Evolutionary conservation across 1,140 invertebrate species (phyloP).

Genomic region (Hycleus cichorii): DNA sequence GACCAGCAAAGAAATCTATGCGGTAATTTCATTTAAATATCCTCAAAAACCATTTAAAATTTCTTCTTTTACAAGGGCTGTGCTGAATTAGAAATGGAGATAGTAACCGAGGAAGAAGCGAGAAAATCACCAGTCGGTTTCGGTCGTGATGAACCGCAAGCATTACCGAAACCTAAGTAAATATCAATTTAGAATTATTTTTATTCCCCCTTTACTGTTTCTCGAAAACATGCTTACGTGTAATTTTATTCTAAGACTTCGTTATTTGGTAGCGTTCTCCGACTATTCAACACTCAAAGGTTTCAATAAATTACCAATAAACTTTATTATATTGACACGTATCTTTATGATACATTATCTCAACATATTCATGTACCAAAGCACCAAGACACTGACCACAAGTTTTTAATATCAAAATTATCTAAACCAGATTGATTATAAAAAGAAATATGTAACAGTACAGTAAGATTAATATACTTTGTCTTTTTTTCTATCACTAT

Average conservation of each 20-base stretch:
- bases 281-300: neutral
- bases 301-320: conserved; percentile 15
- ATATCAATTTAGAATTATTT: neutral
- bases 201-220: neutral
- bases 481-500: conserved; percentile 10
- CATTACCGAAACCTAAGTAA: conserved; percentile 53
- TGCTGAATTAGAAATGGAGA: conserved; percentile 55
- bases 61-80: conserved; percentile 48
- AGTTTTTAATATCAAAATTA: no score
- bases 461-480: no score
- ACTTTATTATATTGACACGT: conserved; percentile 14
- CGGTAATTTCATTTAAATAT: conserved; percentile 36
- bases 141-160: conserved; percentile 51
- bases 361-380: neutral
- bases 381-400: no score
- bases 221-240: conserved; percentile 14
- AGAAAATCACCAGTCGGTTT: conserved; percentile 51
- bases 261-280: neutral
- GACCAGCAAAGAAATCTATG: conserved; percentile 36
- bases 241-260: conserved; percentile 13
- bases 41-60: neutral
- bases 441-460: no score
- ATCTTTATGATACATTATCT: conserved; percentile 5
- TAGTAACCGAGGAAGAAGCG: conserved; percentile 52
- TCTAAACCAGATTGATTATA: no score